Evolutionary conservation across 2,888 invertebrate genomes (phyloP), one percentile per base, ranked within the genome.

Genomic region (Cyclophora punctaria): DNA sequence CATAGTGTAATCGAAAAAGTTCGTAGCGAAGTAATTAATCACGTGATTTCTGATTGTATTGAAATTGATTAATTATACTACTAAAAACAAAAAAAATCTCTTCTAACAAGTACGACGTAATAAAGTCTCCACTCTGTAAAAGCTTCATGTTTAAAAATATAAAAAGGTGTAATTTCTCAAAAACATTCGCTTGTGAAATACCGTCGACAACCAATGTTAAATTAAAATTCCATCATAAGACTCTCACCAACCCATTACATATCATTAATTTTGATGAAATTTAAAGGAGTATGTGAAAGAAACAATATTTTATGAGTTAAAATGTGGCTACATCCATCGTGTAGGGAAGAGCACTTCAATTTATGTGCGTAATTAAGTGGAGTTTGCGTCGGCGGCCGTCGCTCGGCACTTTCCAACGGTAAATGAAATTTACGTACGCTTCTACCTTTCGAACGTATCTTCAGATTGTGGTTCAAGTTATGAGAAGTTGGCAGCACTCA

Each of bases 311-410:
- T 77, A 78, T 73, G 74, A 74, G 75, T 76, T 75, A 76, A 79
- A 83, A 79, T 80, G 78, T 70, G 79, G 78, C 72, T 73, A 78
- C 82, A 79, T 79, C 76, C 75, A 79, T 82, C 80, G 78, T 78
- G 71, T 80, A 78, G 75, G 74, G 73, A 71, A 78, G 78, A 84
- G 83, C 85, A 81, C 85, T 86, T 78, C 80, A 85, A 85, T 86
- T 86, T 87, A 84, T 85, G 84, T 84, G 80, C 84, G 85, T 87
- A 87, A 87, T 87, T 87, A 87, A 86, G 86, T 87, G 74, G 80
- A 85, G 84, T 85, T 86, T 85, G 82, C 83, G 83, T 83, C 78
- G 77, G 73, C 20, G 80, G 74, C 71, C 72, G 68, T 70, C 76
- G 78, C 80, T 75, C 79, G 80, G 83, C 86, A 85, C 86, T 87